These are phyloP conservation scores for Alfaro cultratus DNA, from an alignment of 2,797 vertebrate species.

Conservation along the genomic window DNA sequence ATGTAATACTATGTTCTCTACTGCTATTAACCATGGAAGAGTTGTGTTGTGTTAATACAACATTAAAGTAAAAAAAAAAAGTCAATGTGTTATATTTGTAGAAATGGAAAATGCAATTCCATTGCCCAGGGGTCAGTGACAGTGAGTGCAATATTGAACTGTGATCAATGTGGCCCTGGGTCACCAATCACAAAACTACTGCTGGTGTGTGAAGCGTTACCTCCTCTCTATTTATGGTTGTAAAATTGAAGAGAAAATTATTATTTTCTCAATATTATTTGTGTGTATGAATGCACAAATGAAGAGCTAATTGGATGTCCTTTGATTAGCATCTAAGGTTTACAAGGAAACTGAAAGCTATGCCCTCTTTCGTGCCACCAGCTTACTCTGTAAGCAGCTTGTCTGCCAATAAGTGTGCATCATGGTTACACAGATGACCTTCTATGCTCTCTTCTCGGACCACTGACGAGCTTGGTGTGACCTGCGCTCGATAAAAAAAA, in stretches of 20 bases:
- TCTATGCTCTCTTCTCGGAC: conserved; percentile 20
- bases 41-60: conserved; percentile 1
- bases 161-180: conserved; percentile 59
- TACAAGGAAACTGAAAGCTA: background rate
- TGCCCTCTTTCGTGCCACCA: background rate
- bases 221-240: background rate
- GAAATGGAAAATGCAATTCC: conserved; percentile 61
- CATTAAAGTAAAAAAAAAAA: conserved; percentile 2
- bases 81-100: conserved; percentile 39
- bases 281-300: background rate
- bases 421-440: conserved; percentile 40
- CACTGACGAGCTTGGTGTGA: background rate
- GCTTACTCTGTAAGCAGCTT: conserved; percentile 7
- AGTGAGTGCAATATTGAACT: conserved; percentile 62
- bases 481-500: conserved; percentile 37
- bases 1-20: background rate
- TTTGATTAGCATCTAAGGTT: background rate
- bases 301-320: background rate
- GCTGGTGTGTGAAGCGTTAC: conserved; percentile 11
- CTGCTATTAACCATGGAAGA: background rate
- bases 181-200: conserved; percentile 50
- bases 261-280: background rate
- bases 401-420: conserved; percentile 1
- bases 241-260: conserved; percentile 1
- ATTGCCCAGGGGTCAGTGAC: conserved; percentile 38